These are phyloP conservation scores for Mechanitis mazaeus DNA, from an alignment of 2,888 invertebrate genomes.

Conservation along the genomic window DNA sequence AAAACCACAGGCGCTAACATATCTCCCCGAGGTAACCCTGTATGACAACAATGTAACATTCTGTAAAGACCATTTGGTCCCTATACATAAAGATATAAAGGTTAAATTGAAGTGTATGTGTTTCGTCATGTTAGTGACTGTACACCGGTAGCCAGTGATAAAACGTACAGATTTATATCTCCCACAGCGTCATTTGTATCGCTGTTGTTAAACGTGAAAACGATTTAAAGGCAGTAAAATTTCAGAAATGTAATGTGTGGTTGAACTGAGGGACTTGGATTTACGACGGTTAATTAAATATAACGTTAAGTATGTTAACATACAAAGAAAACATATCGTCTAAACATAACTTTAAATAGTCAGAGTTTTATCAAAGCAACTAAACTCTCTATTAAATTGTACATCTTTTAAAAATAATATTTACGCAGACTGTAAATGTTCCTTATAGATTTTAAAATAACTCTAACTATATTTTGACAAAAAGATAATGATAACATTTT, in stretches of 20 bases:
- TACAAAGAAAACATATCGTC: not conserved
- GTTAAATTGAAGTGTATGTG: slow-evolving; percentile 7
- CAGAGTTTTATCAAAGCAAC: no score
- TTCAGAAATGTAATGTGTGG: slow-evolving; percentile 41
- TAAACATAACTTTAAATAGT: not conserved
- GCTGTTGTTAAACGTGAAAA: slow-evolving; percentile 52
- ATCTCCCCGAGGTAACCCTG: slow-evolving; percentile 42
- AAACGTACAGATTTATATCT: slow-evolving; percentile 62
- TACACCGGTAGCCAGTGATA: slow-evolving; percentile 55
- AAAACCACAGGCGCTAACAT: slow-evolving; percentile 41
- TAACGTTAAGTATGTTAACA: slow-evolving; percentile 1
- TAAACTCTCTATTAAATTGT: no score
- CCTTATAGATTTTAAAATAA: not conserved
- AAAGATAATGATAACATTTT: no score
- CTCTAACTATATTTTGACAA: not conserved
- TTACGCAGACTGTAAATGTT: no score
- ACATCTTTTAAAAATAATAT: no score
- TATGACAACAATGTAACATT: slow-evolving; percentile 11
- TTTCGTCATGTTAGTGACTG: slow-evolving; percentile 26
- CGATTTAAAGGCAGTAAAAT: slow-evolving; percentile 55
- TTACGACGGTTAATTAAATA: slow-evolving; percentile 1
- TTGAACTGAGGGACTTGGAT: slow-evolving; percentile 30
- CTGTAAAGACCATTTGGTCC: not conserved
- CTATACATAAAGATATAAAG: slow-evolving; percentile 7
- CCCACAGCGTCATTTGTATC: slow-evolving; percentile 55